phyloP scores from a whole-genome alignment of 2,888 invertebrate genomes.

The Ophion costatus region DNA sequence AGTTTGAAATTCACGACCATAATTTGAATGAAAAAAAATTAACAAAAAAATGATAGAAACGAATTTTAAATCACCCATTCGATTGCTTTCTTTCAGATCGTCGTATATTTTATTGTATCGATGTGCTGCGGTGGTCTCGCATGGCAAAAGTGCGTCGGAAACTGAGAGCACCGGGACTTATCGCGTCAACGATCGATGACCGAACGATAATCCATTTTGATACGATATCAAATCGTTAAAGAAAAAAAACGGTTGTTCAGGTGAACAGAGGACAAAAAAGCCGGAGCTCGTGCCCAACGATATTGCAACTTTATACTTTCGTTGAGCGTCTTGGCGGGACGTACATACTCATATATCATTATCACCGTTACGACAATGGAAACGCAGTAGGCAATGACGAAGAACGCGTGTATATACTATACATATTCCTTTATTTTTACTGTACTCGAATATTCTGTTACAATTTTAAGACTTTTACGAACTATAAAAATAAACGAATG shows the following conservation, averaged over 20 bases:
- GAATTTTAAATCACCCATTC: not conserved
- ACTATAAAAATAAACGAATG: constrained; percentile 46
- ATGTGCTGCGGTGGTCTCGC: constrained; percentile 94
- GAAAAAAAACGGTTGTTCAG: not conserved
- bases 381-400: constrained; percentile 33
- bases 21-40: no score
- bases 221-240: not conserved
- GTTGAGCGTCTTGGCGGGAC: not conserved
- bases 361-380: constrained; percentile 3
- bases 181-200: constrained; percentile 1
- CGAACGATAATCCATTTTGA: no score
- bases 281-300: not conserved
- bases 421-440: constrained; percentile 24
- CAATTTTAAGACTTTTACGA: constrained; percentile 62
- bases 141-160: constrained; percentile 89
- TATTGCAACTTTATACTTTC: not conserved
- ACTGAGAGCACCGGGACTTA: constrained; percentile 59
- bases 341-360: not conserved
- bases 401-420: constrained; percentile 47
- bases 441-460: constrained; percentile 46
- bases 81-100: constrained; percentile 82
- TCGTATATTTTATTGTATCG: constrained; percentile 93
- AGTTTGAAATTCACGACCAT: no score
- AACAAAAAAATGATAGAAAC: not conserved
- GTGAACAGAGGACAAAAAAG: not conserved